Base-by-base conservation (phyloP, 30 jellyfish, hydroid and myxozoan species). In the Aurelia sp. region DNA sequence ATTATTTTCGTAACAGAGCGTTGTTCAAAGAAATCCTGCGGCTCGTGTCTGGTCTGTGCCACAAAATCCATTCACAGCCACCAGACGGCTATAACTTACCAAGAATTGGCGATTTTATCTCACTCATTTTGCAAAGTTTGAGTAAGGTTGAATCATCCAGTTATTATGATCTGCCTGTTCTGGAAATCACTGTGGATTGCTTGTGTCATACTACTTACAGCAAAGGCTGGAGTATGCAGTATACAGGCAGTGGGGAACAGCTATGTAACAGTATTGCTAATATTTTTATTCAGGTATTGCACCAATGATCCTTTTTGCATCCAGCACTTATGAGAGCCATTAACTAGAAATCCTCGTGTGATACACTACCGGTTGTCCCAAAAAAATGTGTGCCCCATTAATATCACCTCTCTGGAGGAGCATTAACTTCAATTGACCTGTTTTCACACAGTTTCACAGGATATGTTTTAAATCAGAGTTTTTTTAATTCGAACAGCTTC, bases 91-190 rank as follows among this genome's bases (percentile, higher is more conserved):
- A 74, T 19, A 0, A 31, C 19, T 4, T 55, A 9, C 44, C 18
- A 27, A 78, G 87, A 30, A 61, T 68, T 68, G 96, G 96, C 66
- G 89, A 67, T 33, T 68, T 78, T 19, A 44, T 78, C 66, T 78
- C 80, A 55, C 73, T 78, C 9, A 51, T 88, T 6, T 55, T 88
- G 18, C 88, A 78, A 47, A 88, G 91, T 52, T 52, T 88, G 5
- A 81, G 63, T 41, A 24, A 73, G 22, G 91, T 88, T 48, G 97
- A 92, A 22, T 76, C 98, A 18, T 90, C 96, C 20, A 78, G 97
- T 21, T 85, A 90, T 61, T 96, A 96, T 79, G 99, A 96, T 67
- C 52, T 96, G 53, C 99, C 99, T 21, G 89, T 86, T 18, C 90
- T 96, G 65, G 99, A 96, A 83, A 81, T 61, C 38, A 87, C 97